A percentile compares a stretch with the other conserved stretches of the same genome.
Evolutionary conservation across 2,113 vertebrate genomes (phyloP).

Genomic region (Malaclemys terrapin): DNA sequence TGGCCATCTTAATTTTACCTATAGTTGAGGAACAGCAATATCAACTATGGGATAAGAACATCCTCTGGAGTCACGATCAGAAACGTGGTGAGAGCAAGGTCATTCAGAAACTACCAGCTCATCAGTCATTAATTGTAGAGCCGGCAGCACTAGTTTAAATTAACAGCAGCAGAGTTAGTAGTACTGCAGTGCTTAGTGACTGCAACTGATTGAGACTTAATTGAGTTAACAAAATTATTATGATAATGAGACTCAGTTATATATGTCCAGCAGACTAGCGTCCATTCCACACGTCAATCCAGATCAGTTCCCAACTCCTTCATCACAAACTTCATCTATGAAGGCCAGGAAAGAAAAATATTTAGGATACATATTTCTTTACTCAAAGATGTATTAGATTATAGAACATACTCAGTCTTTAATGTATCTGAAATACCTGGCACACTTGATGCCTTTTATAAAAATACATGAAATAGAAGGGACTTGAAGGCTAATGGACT

Average conservation of each 20-base stretch:
- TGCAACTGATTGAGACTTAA: conserved; percentile 43
- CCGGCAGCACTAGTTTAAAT: conserved; percentile 41
- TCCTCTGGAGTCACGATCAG: neutral
- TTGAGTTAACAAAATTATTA: conserved; percentile 61
- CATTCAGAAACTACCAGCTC: conserved; percentile 2
- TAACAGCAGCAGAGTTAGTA: conserved; percentile 31
- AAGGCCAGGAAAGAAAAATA: accelerated
- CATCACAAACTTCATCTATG: neutral
- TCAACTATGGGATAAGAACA: neutral
- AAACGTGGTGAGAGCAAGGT: neutral
- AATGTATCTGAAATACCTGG: neutral
- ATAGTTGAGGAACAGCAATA: neutral
- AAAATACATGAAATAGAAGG: neutral
- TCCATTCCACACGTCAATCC: neutral
- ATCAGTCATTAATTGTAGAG: neutral
- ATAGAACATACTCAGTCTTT: neutral
- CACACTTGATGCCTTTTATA: neutral
- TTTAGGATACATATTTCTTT: neutral
- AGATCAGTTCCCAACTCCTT: neutral
- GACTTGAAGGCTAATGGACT: accelerated
- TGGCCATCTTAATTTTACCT: neutral
- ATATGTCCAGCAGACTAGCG: neutral
- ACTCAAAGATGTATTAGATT: neutral
- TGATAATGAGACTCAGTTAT: conserved; percentile 1
- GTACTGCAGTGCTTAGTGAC: conserved; percentile 13